Evolutionary conservation across 2,888 invertebrate species (phyloP).

Genomic region (Tenthredo amoena): DNA sequence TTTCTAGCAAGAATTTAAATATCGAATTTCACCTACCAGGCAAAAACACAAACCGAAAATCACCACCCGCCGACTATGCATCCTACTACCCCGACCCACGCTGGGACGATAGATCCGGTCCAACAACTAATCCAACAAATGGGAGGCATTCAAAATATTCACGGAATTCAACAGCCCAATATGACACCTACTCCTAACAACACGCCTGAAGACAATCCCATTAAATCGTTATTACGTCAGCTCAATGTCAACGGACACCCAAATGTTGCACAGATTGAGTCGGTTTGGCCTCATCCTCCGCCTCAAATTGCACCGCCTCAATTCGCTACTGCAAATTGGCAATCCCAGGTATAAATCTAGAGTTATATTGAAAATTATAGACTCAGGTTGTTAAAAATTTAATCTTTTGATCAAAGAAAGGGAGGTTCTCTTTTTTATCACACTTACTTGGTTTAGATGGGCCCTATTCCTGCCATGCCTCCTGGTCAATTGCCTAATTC

Average conservation of each 20-base stretch:
- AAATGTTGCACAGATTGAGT: constrained; percentile 67
- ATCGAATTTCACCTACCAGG: constrained; percentile 57
- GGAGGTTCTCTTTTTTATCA: constrained; percentile 13
- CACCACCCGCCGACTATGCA: constrained; percentile 70
- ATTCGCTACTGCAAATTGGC: constrained; percentile 74
- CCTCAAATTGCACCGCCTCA: constrained; percentile 71
- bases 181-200: constrained; percentile 62
- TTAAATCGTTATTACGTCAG: constrained; percentile 79
- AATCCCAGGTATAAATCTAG: constrained; percentile 70
- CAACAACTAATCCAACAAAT: constrained; percentile 80
- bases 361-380: background rate
- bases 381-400: background rate
- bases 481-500: constrained; percentile 75
- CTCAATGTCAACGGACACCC: constrained; percentile 73
- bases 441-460: constrained; percentile 65
- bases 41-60: constrained; percentile 69
- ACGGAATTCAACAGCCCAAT: constrained; percentile 72
- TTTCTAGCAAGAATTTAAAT: background rate
- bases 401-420: background rate
- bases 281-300: constrained; percentile 75
- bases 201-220: constrained; percentile 78
- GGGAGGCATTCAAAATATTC: constrained; percentile 78
- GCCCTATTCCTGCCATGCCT: constrained; percentile 72
- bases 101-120: constrained; percentile 78
- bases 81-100: constrained; percentile 64